Base-by-base conservation (phyloP, 2,113 vertebrate species). In the Indri indri region DNA sequence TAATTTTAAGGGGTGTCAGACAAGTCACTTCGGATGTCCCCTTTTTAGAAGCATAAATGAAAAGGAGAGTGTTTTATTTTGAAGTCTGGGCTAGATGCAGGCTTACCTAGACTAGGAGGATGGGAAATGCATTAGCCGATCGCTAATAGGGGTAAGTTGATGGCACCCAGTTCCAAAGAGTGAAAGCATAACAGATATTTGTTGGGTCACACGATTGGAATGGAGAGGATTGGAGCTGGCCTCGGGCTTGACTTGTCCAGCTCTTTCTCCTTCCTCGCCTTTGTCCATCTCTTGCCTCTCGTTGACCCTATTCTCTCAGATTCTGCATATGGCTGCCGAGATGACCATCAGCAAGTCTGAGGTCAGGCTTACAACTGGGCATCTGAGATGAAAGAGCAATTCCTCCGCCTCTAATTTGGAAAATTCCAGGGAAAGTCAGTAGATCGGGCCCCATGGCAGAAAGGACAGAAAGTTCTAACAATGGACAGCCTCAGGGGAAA, bases 371-470 rank as follows among this genome's bases (percentile, higher is more conserved):
- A 27, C 40, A 65, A 32, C 40, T 85, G 40, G 63, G 66, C 59
- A n/a, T 88, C 42, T 81, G 88, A 90, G 85, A 94, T 93, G 85
- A 93, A 96, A 95, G 88, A 50, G 37, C 16, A 32, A 40, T 47
- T 11, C 22, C 54, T 65, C 54, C 30, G 52, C 65, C 90, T 84
- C 74, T 94, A 77, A 97, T 84, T 85, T 77, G 65, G 76, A 91
- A 95, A 94, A 94, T 91, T 95, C 59, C 61, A 89, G 59, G 79
- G 40, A 76, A 85, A 61, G 54, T 54, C 68, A 66, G 18, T n/a
- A 74, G n/a, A 52, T 91, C 65, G 81, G 22, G 37, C 42, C 27
- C 77, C 20, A 5, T 85, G 14, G 17, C 66, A 77, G 66, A 85
- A 85, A 76, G 20, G 40, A 88, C 66, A 93, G 90, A 86, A 88